Base-by-base conservation (phyloP, 2,888 invertebrate genomes). In the Hirtodrosophila alboralis region DNA sequence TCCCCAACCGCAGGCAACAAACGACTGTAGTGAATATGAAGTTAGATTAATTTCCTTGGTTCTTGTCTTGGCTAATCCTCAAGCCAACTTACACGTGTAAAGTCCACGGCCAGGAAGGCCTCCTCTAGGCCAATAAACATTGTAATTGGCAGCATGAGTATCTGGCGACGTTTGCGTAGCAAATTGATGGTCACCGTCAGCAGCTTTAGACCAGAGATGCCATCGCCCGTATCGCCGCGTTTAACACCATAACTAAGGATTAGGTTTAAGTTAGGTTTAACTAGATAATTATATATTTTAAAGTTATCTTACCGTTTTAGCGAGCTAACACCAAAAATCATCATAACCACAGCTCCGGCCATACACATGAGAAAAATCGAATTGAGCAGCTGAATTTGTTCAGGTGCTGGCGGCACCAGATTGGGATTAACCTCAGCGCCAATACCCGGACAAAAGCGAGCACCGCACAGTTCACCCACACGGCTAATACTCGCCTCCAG, bases 41-140 rank as follows among this genome's bases (percentile, higher is more conserved):
- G 23, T 1, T 21, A 30, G 26, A 23, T 13, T 4, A 26, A 7
- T 9, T 53, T 49, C 21, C 41, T 27, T 13, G 44, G 58, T 51
- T 45, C 18, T 1, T 44, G 47, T 21, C 28, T 0, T 1, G 3
- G 16, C 45, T 40, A 8, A 16, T 26, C 8, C 65, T 91, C 4
- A 34, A 34, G 16, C 18, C 18, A 2, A 44, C 92, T 91, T 90
- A 95, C 95, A 71, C 95, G 94, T 4, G 94, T 96, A 71, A 93
- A 96, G 88, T 95, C 95, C 26, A 97, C 97, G 0, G 95, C 95
- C 86, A 97, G 93, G 88, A 97, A 98, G 0, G 97, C 97, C 90
- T 98, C 97, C 87, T 98, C 97, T 18, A 97, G 94, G 0, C 98
- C 98, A 70, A 97, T 97, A 91, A 97, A 98, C 78, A 97, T 94